These are phyloP conservation scores for Cecropterus lyciades DNA, from an alignment of 1,140 invertebrate genomes.

Conservation along the genomic window DNA sequence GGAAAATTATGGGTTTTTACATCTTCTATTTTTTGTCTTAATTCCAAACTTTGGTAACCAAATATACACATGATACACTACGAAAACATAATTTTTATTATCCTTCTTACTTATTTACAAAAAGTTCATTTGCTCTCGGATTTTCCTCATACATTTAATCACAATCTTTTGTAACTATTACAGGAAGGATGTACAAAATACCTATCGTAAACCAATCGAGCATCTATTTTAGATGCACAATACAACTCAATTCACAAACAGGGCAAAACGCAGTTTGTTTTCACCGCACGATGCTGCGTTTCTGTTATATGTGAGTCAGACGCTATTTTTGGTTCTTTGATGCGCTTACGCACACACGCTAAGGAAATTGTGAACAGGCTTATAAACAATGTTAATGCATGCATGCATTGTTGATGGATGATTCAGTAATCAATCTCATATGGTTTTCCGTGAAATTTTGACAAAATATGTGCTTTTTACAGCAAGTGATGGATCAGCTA, in stretches of 20 bases:
- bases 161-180: background rate
- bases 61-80: too few species aligned
- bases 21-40: too few species aligned
- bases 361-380: conserved; percentile 29
- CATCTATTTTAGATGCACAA: conserved; percentile 48
- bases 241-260: conserved; percentile 50
- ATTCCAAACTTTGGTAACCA: too few species aligned
- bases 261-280: conserved; percentile 52
- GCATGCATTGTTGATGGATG: conserved; percentile 30
- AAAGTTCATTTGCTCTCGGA: too few species aligned
- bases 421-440: conserved; percentile 28
- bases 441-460: conserved; percentile 14
- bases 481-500: conserved; percentile 1
- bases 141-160: background rate
- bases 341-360: conserved; percentile 47
- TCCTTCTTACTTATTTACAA: too few species aligned
- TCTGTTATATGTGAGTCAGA: conserved; percentile 55
- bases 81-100: too few species aligned
- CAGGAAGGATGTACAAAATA: conserved; percentile 6
- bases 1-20: too few species aligned
- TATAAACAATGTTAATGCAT: conserved; percentile 32
- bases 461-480: background rate
- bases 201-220: conserved; percentile 41
- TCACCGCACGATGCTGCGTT: conserved; percentile 45
- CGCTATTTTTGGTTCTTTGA: conserved; percentile 63